These are phyloP conservation scores for Triops cancriformis DNA, from an alignment of 1,140 invertebrate species.

Conservation along the genomic window DNA sequence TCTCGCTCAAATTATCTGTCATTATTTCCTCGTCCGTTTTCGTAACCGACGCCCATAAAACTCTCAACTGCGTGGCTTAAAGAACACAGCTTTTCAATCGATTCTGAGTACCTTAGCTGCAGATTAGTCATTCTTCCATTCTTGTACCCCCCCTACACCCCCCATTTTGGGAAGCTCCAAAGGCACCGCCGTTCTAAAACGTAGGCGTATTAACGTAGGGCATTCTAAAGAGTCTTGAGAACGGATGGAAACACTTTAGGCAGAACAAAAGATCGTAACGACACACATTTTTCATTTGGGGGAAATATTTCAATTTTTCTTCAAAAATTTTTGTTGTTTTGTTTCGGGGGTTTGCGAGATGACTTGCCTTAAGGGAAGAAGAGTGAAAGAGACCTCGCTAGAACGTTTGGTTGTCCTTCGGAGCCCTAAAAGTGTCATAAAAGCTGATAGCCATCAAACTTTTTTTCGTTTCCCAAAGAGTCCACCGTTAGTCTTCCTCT, in stretches of 20 bases:
- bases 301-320: too few species aligned
- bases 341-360: too few species aligned
- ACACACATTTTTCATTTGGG: not conserved
- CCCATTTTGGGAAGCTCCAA: not conserved
- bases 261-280: not conserved
- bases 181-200: not conserved
- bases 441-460: not conserved
- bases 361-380: too few species aligned
- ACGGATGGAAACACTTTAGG: not conserved
- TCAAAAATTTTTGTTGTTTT: too few species aligned
- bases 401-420: not conserved
- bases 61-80: too few species aligned
- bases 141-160: not conserved
- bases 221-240: not conserved
- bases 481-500: not conserved
- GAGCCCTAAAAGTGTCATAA: slow-evolving; percentile 13
- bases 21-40: slow-evolving; percentile 6
- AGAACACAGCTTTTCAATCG: too few species aligned
- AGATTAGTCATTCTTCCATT: not conserved
- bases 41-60: not conserved
- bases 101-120: not conserved
- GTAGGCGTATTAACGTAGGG: too few species aligned
- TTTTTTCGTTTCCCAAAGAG: not conserved
- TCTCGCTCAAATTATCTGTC: not conserved
- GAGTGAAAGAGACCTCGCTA: too few species aligned